Percentiles rank a stretch among this genome's conserved stretches.
Conservation (phyloP, 1,140 invertebrate species). For the Diploscapter pachys region DNA sequence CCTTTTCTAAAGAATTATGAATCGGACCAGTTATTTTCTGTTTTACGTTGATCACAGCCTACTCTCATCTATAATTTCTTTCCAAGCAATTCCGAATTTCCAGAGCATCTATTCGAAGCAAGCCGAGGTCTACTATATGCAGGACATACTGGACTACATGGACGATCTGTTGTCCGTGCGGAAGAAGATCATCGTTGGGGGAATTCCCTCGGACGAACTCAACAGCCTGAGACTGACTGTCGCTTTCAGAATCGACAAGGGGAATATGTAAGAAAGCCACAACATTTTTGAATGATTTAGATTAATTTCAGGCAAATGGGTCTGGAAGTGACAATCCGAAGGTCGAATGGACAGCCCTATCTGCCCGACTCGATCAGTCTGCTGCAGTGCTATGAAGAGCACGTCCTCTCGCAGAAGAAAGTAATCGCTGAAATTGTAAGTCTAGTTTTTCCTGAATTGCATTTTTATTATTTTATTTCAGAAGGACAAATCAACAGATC, state of each 20-base stretch:
- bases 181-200: slow-evolving; percentile 35
- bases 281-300: slow-evolving; percentile 8
- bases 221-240: slow-evolving; percentile 39
- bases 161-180: slow-evolving; percentile 40
- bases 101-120: not conserved
- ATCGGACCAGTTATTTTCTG: too few species aligned
- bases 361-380: slow-evolving; percentile 38
- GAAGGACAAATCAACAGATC: slow-evolving; percentile 3
- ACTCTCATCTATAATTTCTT: too few species aligned
- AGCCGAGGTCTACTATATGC: slow-evolving; percentile 4
- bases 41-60: too few species aligned
- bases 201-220: slow-evolving; percentile 44
- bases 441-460: not conserved
- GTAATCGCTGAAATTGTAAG: slow-evolving; percentile 1
- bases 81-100: not conserved
- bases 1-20: too few species aligned
- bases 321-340: slow-evolving; percentile 45
- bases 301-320: slow-evolving; percentile 7
- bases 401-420: slow-evolving; percentile 26
- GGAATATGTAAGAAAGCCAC: slow-evolving; percentile 36
- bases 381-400: slow-evolving; percentile 38
- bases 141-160: slow-evolving; percentile 32
- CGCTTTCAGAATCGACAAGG: slow-evolving; percentile 39
- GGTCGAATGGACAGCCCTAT: slow-evolving; percentile 37
- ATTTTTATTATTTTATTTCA: slow-evolving; percentile 1